Evolutionary conservation across 2,888 invertebrate genomes (phyloP).

Genomic region (Drosophila ezoana): DNA sequence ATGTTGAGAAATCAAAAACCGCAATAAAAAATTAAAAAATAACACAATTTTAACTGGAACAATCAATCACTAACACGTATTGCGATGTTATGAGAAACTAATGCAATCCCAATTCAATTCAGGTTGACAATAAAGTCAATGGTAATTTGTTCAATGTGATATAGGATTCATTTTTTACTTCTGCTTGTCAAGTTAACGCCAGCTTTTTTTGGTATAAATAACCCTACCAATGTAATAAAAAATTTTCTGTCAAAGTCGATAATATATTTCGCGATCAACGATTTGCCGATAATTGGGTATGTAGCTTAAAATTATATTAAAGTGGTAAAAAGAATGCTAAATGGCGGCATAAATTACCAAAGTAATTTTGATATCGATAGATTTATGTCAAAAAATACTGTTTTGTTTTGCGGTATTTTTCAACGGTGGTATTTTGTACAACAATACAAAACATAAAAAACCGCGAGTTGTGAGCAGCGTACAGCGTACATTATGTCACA

Average conservation of each 20-base stretch:
- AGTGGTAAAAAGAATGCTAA: neutral
- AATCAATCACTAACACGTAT: slow-evolving; percentile 33
- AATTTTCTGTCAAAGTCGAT: slow-evolving; percentile 2
- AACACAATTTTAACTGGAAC: slow-evolving; percentile 12
- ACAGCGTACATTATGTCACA: slow-evolving; percentile 53
- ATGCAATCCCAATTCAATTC: slow-evolving; percentile 10
- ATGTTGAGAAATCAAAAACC: neutral
- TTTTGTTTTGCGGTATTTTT: slow-evolving; percentile 11
- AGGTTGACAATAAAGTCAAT: slow-evolving; percentile 37
- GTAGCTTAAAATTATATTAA: slow-evolving; percentile 1
- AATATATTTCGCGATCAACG: neutral
- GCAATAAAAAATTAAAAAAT: slow-evolving; percentile 16
- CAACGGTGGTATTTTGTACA: slow-evolving; percentile 1
- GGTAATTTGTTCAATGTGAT: slow-evolving; percentile 7
- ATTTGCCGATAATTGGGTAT: slow-evolving; percentile 3
- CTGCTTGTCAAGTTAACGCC: neutral
- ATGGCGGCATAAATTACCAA: neutral
- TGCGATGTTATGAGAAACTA: slow-evolving; percentile 30
- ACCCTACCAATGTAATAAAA: neutral
- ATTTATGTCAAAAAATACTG: neutral
- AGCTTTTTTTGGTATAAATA: neutral
- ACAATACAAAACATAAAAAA: slow-evolving; percentile 2
- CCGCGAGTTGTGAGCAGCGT: slow-evolving; percentile 33
- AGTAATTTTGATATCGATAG: neutral
- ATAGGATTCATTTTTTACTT: neutral